Evolutionary conservation across 2,797 vertebrate genomes (phyloP), one percentile per base, ranked within the genome.

Genomic region (Gobio occitaniae): DNA sequence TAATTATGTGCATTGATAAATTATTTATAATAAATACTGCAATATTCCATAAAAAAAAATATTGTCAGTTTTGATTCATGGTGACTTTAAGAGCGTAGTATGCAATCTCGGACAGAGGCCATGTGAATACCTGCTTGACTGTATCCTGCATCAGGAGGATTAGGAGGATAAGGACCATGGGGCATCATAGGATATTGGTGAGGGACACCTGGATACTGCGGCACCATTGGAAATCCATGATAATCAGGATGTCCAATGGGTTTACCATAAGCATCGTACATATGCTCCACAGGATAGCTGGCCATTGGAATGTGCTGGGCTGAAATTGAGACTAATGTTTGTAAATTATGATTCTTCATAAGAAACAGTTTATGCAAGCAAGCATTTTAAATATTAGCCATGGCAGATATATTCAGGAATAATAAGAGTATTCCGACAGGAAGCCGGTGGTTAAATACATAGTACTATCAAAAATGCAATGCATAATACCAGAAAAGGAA

Each of bases 301-400:
- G 96, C 94, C 96, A 97, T 96, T 0, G 96, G 96, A 86, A 97
- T 96, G 63, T 96, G 95, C 89, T 96, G 95, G 86, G 85, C 95
- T 96, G 91, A 36, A 75, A 87, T 83, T 16, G n/a, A 89, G 47
- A 54, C 0, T 78, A 0, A 76, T 1, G 21, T 85, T 66, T 79
- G 38, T 36, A 25, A 47, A 38, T 36, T 1, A 76, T 21, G 1
- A 15, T 63, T 21, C 25, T 15, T n/a, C 2, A 1, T 36, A 15
- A 76, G 19, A 61, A 21, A n/a, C 10, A 48, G 3, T 47, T 19
- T 21, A 81, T 29, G 19, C 25, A 44, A 12, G 17, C 17, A 36
- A 56, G 8, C 9, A 7, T 80, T 80, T 50, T 15, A 10, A 70
- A 80, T n/a, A 54, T 70, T 32, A 17, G 17, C 38, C 19, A 47